Evolutionary conservation across 2,113 vertebrate genomes (phyloP), one percentile per base, ranked within the genome.

Genomic region (Anser cygnoides): DNA sequence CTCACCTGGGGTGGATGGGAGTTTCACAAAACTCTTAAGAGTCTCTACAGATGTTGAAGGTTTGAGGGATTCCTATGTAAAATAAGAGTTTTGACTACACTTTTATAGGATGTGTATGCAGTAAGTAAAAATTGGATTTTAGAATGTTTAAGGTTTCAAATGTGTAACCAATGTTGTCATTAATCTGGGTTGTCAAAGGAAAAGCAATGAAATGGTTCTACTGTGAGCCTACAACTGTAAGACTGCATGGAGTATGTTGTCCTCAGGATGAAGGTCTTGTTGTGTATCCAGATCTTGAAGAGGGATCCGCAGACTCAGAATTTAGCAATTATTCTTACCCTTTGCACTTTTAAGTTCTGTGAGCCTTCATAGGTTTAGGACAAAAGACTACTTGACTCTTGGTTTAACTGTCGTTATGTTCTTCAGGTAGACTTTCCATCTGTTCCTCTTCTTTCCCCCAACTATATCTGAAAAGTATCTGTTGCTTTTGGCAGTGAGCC

Each of bases 381-480:
- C 80, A 82, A 75, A 89, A 83, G 57, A 43, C 43, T 77, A 14
- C 28, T 80, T 90, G 63, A 62, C 3, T 89, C 37, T 52, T 81
- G 49, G 43, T 87, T 94, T 93, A 61, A 44, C 43, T 72, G 26
- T 92, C 90, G 86, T 43, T 84, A 54, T 26, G 28, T 77, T 88
- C 58, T 93, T 94, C 81, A 96, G 88, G 84, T 93, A 92, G 80
- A 62, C 89, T 80, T 91, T 92, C 83, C 81, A 89, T 95, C 90
- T 97, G 94, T 87, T 96, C 76, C n/a, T 85, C 91, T 91, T 90
- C 91, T 90, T 95, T 79, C 61, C 76, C 74, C 55, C 49, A 95
- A 14, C 77, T 92, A 92, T 96, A 96, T 97, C 88, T 90, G 73
- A 87, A 79, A 77, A 76, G 29, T 94, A 31, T 84, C 89, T 93